A percentile compares a stretch with the other conserved stretches of the same genome.
Conservation (phyloP, 2,888 invertebrate species). For the Nemurella pictetii region DNA sequence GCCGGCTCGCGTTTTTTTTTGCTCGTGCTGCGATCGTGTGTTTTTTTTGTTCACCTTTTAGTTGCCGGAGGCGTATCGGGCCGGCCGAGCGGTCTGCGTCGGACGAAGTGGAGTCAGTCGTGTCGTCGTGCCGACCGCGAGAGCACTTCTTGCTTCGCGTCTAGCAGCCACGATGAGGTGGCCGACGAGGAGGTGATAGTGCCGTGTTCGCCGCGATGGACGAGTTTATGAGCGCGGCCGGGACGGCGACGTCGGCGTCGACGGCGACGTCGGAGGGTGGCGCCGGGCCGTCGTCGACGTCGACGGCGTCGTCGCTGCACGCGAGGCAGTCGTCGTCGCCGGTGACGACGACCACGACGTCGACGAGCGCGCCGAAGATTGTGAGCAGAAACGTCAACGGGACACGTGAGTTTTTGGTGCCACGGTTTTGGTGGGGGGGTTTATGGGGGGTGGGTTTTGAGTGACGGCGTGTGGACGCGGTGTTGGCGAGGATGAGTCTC, state of each 20-base stretch:
- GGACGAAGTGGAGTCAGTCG: neutral
- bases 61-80: constrained; percentile 11
- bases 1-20: constrained; percentile 37
- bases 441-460: neutral
- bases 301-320: neutral
- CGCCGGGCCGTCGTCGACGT: constrained; percentile 20
- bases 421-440: neutral
- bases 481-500: neutral
- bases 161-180: neutral
- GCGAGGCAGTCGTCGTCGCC: constrained; percentile 15
- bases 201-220: constrained; percentile 10
- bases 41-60: constrained; percentile 33
- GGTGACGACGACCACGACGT: constrained; percentile 13
- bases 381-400: constrained; percentile 47
- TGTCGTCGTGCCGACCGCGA: neutral
- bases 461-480: neutral
- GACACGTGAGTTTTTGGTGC: constrained; percentile 46
- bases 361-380: constrained; percentile 43
- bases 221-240: constrained; percentile 21
- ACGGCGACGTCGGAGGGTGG: constrained; percentile 12
- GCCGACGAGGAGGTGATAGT: constrained; percentile 20
- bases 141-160: neutral
- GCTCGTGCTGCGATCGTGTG: neutral
- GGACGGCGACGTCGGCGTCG: neutral
- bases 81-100: neutral